Evolutionary conservation across 2,113 vertebrate species (phyloP).

Genomic region (Steatornis caripensis): DNA sequence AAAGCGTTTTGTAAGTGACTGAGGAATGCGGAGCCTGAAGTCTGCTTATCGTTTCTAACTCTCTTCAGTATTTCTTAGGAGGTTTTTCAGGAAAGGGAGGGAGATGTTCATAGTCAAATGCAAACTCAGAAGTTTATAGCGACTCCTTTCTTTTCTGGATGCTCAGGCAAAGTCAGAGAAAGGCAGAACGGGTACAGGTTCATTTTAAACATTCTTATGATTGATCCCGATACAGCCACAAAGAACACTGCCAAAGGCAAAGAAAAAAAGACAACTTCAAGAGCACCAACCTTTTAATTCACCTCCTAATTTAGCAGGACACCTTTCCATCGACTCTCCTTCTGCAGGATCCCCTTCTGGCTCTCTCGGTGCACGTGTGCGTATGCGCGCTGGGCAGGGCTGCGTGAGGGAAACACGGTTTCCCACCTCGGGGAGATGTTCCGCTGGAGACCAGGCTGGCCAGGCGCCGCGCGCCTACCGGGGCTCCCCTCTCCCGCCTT

Average conservation of each 20-base stretch:
- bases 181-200: background rate
- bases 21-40: background rate
- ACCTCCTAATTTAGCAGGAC: background rate
- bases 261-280: background rate
- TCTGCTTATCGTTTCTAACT: background rate
- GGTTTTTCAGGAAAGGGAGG: background rate
- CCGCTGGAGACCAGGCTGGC: background rate
- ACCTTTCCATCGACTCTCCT: background rate
- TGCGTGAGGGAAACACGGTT: accelerated
- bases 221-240: background rate
- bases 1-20: background rate
- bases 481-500: background rate
- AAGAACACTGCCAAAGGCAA: background rate
- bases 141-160: background rate
- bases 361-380: accelerated
- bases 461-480: background rate
- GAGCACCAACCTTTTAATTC: background rate
- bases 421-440: background rate
- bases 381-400: background rate
- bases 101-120: background rate
- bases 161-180: background rate
- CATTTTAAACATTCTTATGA: background rate
- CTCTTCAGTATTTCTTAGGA: background rate
- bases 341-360: background rate
- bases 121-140: background rate